Evolutionary conservation across 2,797 vertebrate genomes (phyloP), one percentile per base, ranked within the genome.

Genomic region (Micromesistius poutassou): DNA sequence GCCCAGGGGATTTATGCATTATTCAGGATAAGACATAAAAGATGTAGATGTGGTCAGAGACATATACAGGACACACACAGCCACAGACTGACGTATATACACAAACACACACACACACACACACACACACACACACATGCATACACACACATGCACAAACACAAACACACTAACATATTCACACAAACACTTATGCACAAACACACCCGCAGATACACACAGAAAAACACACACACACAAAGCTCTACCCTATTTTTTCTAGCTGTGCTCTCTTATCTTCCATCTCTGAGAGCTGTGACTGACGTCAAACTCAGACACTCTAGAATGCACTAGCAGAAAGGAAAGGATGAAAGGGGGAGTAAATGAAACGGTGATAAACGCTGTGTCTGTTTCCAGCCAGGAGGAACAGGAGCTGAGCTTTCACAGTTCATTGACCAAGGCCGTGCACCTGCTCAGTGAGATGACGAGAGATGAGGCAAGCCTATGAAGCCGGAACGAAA

Each of bases 391-490:
- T 22, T 55, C 46, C 19, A 19, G 46, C 46, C 46, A 22, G 46
- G 16, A 55, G 46, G 46, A 55, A 55, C 46, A 89, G 83, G 82
- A 90, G 86, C 74, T 76, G 78, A 83, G 85, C 87, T 91, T 91
- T 92, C 89, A 90, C 88, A 81, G 89, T 81, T 90, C 90, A 91
- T 79, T 87, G 90, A 83, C 74, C 88, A 87, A 90, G 87, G 83
- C 85, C 71, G 86, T 91, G 88, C 90, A 93, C 91, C 91, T 93
- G 89, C 90, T 89, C 85, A 76, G 84, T 31, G 72, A 81, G 76
- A 86, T 36, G 31, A 77, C 71, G 81, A 73, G 81, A 79, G 78
- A 30, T 42, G 50, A 22, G 14, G 78, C 28, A 9, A 14, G 16
- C 36, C 36, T 25, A 22, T 22, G 46, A n/a, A 22, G 19, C 16